Conservation (phyloP, 2,797 vertebrate species). For the Bovichtus diacanthus region DNA sequence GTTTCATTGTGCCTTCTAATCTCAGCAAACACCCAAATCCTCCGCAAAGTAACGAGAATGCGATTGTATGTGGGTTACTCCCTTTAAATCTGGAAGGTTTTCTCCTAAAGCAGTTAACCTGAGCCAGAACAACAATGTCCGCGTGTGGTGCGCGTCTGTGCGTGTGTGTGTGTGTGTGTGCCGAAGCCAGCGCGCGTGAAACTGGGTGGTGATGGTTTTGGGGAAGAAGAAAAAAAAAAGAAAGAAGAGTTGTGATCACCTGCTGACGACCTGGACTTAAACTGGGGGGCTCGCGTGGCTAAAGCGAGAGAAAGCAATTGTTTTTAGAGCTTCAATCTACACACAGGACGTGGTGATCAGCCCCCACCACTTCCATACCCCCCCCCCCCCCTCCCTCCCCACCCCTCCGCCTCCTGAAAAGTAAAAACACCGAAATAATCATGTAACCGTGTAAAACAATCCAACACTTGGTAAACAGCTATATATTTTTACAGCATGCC, state of each 20-base stretch:
- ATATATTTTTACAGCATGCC: background rate
- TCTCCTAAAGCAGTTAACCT: conserved; percentile 3
- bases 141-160: conserved; percentile 8
- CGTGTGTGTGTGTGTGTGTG: too few relatives aligned
- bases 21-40: background rate
- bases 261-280: conserved; percentile 29
- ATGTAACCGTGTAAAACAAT: background rate
- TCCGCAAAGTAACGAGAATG: background rate
- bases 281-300: background rate
- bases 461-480: background rate
- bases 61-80: background rate
- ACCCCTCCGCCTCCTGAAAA: conserved; percentile 24
- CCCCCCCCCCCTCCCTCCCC: background rate
- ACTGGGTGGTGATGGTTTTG: background rate
- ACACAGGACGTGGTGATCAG: conserved; percentile 45
- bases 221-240: background rate
- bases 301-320: conserved; percentile 17
- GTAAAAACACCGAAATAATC: conserved; percentile 27
- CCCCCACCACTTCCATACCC: conserved; percentile 3
- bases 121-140: conserved; percentile 3
- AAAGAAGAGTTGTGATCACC: conserved; percentile 26
- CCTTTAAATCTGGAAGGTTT: conserved; percentile 9
- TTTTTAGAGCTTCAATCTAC: conserved; percentile 13
- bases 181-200: background rate
- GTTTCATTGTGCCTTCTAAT: background rate